phyloP scores from a whole-genome alignment of 2,113 vertebrate genomes.

The Sigmodon hispidus region DNA sequence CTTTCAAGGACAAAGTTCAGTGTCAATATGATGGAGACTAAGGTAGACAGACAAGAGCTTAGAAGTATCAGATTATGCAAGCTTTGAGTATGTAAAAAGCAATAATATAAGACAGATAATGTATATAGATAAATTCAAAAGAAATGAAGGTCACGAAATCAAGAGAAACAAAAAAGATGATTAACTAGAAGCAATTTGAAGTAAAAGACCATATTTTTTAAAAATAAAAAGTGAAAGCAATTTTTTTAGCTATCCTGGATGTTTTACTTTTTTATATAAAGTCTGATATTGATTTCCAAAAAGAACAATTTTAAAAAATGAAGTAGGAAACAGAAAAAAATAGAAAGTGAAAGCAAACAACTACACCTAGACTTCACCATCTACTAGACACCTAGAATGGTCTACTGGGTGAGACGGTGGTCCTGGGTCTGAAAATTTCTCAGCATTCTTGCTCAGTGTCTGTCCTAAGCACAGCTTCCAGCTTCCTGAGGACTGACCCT shows the following conservation, averaged over 20 bases:
- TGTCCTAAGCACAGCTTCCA: background rate
- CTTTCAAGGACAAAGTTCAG: slow-evolving; percentile 18
- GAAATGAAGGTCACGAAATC: slow-evolving; percentile 34
- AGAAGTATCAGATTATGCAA: slow-evolving; percentile 55
- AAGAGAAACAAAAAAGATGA: background rate
- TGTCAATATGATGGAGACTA: slow-evolving; percentile 17
- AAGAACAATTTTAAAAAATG: too few relatives aligned
- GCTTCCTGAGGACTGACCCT: slow-evolving; percentile 38
- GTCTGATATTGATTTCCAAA: too few relatives aligned
- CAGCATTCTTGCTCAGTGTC: background rate
- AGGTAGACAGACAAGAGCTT: slow-evolving; percentile 20
- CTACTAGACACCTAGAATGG: background rate
- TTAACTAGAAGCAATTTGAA: background rate
- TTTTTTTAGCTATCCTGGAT: too few relatives aligned
- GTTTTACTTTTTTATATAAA: too few relatives aligned
- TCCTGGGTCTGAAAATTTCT: background rate
- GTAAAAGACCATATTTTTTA: background rate
- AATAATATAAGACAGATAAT: slow-evolving; percentile 56
- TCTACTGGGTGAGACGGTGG: background rate
- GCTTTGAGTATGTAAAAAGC: slow-evolving; percentile 3
- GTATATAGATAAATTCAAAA: slow-evolving; percentile 44
- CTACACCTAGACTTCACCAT: slow-evolving; percentile 12
- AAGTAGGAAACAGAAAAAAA: too few relatives aligned
- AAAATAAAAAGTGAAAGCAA: slow-evolving; percentile 61
- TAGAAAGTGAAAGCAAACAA: slow-evolving; percentile 51